phyloP scores from a whole-genome alignment of 2,888 invertebrate species.

The Spisula subtruncata region DNA sequence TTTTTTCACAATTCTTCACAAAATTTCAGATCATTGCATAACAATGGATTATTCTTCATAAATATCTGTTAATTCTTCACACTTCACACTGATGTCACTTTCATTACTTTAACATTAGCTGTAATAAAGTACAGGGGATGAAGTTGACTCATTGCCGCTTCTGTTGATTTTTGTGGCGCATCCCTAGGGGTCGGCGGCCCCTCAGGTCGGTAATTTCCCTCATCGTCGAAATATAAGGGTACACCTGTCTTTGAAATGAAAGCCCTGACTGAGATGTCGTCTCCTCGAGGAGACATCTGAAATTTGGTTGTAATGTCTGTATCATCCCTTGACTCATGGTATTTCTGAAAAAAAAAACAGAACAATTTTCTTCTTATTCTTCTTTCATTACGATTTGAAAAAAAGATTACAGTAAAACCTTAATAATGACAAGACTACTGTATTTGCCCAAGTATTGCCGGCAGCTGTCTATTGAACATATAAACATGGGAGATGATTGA shows the following conservation, averaged over 20 bases:
- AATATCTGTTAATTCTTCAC: not conserved
- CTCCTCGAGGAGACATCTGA: constrained; percentile 64
- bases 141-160: constrained; percentile 38
- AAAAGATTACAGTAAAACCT: no score
- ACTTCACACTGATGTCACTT: constrained; percentile 66
- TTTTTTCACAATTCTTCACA: no score
- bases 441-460: not conserved
- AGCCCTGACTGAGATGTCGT: constrained; percentile 57
- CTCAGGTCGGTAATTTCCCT: constrained; percentile 71
- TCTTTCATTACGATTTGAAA: no score
- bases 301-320: constrained; percentile 71
- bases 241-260: constrained; percentile 71
- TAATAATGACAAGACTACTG: not conserved
- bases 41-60: not conserved
- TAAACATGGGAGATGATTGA: no score
- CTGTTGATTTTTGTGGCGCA: not conserved
- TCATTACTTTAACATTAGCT: constrained; percentile 62
- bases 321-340: constrained; percentile 61
- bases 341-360: constrained; percentile 55
- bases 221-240: constrained; percentile 66
- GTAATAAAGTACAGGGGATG: constrained; percentile 69
- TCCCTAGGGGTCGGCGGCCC: constrained; percentile 48
- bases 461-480: no score
- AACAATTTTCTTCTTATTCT: no score
- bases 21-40: no score